Base-by-base conservation (phyloP, 2,113 vertebrate species). In the Mystacornis crossleyi region DNA sequence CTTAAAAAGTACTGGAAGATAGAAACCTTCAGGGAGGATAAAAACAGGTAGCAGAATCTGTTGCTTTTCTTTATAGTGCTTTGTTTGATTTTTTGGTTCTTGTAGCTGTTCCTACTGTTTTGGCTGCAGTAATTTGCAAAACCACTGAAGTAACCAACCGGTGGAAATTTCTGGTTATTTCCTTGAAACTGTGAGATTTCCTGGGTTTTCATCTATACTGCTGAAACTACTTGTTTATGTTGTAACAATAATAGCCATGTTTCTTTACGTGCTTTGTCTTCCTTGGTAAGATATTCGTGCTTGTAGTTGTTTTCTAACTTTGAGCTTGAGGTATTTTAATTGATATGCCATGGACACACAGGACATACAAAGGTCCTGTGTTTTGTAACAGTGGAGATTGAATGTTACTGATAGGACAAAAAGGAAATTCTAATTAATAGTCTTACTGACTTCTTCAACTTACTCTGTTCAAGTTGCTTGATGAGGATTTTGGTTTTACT, bases 11-110 rank as follows among this genome's bases (percentile, higher is more conserved):
- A 0, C 34, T 62, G 38, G 31, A 48, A 74, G 9, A 47, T 29
- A 3, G 0, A 3, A 73, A 19, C 10, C 1, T 6, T 64, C 33
- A 8, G 36, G 21, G n/a, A 71, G 40, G 43, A 53, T 24, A 34
- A 65, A 67, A 75, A 4, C 8, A 64, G 8, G n/a, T 24, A 23
- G 45, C 8, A 34, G 23, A 55, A 57, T 48, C 17, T 66, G 4
- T 53, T 72, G n/a, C 17, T 88, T 91, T 78, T 58, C 36, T 67
- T 60, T 23, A 12, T 58, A 43, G 57, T 51, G n/a, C 29, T 75
- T 64, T 47, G 10, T 51, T 77, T 36, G 8, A 26, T 81, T 88
- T 66, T 40, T 61, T 89, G 28, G 9, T 54, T 73, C 20, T 77
- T 71, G 54, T n/a, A 74, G 36, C 64, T 62, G 3, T 29, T 89